These are phyloP conservation scores for Thalpophila matura DNA, from an alignment of 2,888 invertebrate species.

Conservation along the genomic window DNA sequence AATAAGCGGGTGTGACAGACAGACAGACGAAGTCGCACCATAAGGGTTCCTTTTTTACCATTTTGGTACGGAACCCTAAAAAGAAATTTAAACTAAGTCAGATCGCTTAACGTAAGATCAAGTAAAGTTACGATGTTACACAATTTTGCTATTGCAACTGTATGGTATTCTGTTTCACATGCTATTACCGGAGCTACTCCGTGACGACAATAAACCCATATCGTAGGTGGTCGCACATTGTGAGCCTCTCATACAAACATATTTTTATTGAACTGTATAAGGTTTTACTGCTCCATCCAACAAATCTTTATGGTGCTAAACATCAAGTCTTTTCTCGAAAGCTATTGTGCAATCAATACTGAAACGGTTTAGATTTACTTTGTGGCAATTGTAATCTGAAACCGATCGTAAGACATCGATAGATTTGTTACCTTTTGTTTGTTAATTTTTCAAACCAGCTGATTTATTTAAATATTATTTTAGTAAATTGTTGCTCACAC, in stretches of 20 bases:
- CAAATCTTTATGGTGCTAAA: constrained; percentile 76
- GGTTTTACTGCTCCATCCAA: constrained; percentile 81
- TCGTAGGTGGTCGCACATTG: constrained; percentile 81
- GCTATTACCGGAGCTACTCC: constrained; percentile 70
- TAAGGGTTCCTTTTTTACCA: too few species aligned
- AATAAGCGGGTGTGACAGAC: too few species aligned
- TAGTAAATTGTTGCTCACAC: constrained; percentile 19
- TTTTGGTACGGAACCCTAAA: too few species aligned
- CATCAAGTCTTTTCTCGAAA: constrained; percentile 72
- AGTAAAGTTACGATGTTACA: constrained; percentile 47
- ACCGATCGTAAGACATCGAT: constrained; percentile 42
- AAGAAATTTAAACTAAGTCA: constrained; percentile 45
- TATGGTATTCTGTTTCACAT: constrained; percentile 72
- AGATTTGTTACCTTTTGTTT: constrained; percentile 59
- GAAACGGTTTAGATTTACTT: constrained; percentile 68
- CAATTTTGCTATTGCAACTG: constrained; percentile 50
- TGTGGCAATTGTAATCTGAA: constrained; percentile 64
- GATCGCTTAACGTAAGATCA: constrained; percentile 19
- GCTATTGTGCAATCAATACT: constrained; percentile 71
- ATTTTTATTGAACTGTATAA: constrained; percentile 84
- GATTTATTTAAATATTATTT: constrained; percentile 27
- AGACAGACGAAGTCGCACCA: too few species aligned
- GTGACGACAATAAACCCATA: constrained; percentile 78
- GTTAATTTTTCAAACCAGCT: constrained; percentile 17
- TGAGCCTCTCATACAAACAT: constrained; percentile 80